Evolutionary conservation across 2,797 vertebrate genomes (phyloP), one percentile per base, ranked within the genome.

Genomic region (Premnoplex brunnescens): DNA sequence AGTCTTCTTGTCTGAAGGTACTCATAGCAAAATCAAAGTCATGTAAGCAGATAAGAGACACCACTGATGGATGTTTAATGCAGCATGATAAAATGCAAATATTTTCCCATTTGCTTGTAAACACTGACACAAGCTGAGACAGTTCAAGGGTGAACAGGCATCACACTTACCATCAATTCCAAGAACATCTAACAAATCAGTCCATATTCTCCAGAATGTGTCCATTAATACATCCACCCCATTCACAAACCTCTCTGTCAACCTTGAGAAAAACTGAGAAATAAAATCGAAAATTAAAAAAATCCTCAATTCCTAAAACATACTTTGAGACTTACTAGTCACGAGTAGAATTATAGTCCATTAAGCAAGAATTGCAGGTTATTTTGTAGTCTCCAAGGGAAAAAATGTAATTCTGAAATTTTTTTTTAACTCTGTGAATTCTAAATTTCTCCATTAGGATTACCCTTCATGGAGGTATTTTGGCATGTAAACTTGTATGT

Each of bases 141-240:
- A 89, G 73, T 72, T 93, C 68, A 77, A 60, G 68, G 71, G 52
- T 85, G 51, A 93, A 30, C 23, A 59, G 37, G 52, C 36, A 78
- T 92, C 48, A 55, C 76, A 96, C 98, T 98, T 98, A 99, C 99
- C 98, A 80, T 99, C 99, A 48, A 99, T 99, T 86, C 99, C 99
- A 96, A 99, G 98, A 76, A 99, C 99, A 88, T 99, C 99, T 96
- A 99, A 97, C 69, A 99, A 96, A 94, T 99, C 99, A 0, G 98
- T 98, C 99, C 99, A 99, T 78, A 99, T 98, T 96, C 99, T 99
- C 99, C 99, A 99, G 88, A 99, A 91, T 0, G 99, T 98, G 89
- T 99, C 99, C 88, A 99, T 95, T 63, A 99, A 98, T 46, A 98
- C 97, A 91, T 99, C 99, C 89, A 99, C 99, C 20, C 99, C 98